These are phyloP conservation scores for Callaeas wilsoni DNA, from an alignment of 2,113 vertebrate genomes.

Conservation along the genomic window DNA sequence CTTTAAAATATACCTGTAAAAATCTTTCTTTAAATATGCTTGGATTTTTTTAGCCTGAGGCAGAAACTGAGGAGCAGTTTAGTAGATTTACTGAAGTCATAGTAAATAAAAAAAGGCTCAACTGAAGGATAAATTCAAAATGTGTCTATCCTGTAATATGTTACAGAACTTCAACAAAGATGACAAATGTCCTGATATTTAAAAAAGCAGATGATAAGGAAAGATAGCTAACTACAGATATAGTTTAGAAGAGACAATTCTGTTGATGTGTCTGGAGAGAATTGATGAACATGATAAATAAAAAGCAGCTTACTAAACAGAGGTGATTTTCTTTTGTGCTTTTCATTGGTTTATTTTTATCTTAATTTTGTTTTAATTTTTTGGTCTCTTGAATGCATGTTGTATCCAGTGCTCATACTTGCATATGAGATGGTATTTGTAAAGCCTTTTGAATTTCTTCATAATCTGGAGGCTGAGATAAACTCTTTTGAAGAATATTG, in stretches of 20 bases:
- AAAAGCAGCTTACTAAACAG: neutral
- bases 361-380: neutral
- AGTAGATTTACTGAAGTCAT: neutral
- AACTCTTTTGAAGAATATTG: neutral
- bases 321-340: neutral
- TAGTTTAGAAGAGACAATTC: neutral
- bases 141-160: neutral
- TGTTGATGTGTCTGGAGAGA: neutral
- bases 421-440: neutral
- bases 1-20: neutral
- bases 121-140: neutral
- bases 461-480: neutral
- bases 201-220: neutral
- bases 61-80: neutral
- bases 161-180: neutral
- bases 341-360: neutral
- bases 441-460: neutral
- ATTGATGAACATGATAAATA: neutral
- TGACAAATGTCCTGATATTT: neutral
- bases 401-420: neutral
- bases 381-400: neutral
- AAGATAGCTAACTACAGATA: neutral
- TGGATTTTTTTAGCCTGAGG: neutral
- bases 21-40: neutral
- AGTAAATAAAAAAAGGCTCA: neutral